A percentile compares a stretch with the other conserved stretches of the same genome.
Evolutionary conservation across 2,888 invertebrate species (phyloP).

Genomic region (Ormia ochracea): DNA sequence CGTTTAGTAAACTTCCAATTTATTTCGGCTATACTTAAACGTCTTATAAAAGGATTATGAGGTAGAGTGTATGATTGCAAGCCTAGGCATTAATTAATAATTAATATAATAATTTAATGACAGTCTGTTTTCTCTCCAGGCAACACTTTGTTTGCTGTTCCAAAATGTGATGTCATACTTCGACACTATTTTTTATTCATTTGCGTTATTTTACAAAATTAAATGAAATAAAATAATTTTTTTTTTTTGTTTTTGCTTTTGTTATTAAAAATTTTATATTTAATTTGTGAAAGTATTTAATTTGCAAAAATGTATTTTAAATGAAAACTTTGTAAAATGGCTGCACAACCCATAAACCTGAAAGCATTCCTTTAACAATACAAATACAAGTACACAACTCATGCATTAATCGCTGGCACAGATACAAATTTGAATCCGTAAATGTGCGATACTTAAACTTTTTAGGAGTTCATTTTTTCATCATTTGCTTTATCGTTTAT

Average conservation of each 20-base stretch:
- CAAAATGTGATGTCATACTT: too few species aligned
- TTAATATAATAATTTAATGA: too few species aligned
- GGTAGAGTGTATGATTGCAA: too few species aligned
- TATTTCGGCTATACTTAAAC: too few species aligned
- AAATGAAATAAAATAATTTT: not conserved
- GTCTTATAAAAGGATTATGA: too few species aligned
- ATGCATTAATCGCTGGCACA: not conserved
- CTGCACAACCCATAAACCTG: not conserved
- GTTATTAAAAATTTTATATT: not conserved
- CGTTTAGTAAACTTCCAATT: too few species aligned
- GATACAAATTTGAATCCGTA: constrained; percentile 2
- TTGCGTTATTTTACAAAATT: too few species aligned
- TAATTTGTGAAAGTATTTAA: constrained; percentile 44
- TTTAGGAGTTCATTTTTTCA: constrained; percentile 18
- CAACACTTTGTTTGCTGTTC: too few species aligned
- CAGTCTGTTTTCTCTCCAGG: too few species aligned
- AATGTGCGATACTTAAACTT: constrained; percentile 33
- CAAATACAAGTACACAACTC: not conserved
- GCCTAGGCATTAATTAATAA: too few species aligned
- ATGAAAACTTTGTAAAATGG: constrained; percentile 20
- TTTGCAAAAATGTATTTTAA: constrained; percentile 32
- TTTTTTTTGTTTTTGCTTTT: not conserved
- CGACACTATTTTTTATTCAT: too few species aligned
- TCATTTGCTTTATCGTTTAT: constrained; percentile 15
- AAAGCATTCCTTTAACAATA: not conserved